A percentile compares a stretch with the other conserved stretches of the same genome.
These are phyloP conservation scores for Microtus ochrogaster DNA, from an alignment of 2,113 vertebrate species.

Conservation along the genomic window DNA sequence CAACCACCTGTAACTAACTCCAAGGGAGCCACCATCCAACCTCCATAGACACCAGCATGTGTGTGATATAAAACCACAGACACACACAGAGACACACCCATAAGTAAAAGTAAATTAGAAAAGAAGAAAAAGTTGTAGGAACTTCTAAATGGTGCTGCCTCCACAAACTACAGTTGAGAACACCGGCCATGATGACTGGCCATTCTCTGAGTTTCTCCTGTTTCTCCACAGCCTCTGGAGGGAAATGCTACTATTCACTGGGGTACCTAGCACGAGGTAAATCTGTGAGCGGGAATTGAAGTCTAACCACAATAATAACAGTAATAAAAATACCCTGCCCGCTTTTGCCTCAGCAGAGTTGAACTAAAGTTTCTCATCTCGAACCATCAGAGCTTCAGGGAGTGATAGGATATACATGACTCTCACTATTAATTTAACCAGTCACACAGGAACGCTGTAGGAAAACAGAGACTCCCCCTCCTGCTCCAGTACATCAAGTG, in stretches of 20 bases:
- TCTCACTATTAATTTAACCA: slow-evolving; percentile 36
- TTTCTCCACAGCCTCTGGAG: not conserved
- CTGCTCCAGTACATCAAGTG: not conserved
- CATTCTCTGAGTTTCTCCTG: not conserved
- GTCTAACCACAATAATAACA: not conserved
- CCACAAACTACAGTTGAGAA: not conserved
- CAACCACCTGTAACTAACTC: not conserved
- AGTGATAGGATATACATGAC: not conserved
- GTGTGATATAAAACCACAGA: not conserved
- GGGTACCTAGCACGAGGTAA: not conserved
- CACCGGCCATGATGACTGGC: not conserved
- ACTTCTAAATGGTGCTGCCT: not conserved
- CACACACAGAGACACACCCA: not conserved
- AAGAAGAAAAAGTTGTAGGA: not conserved
- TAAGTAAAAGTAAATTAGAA: not conserved
- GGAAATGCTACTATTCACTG: not conserved
- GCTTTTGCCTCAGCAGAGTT: not conserved
- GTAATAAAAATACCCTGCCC: not conserved
- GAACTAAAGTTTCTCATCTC: not conserved
- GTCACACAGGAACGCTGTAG: slow-evolving; percentile 32
- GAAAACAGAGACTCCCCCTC: not conserved
- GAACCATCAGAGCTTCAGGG: not conserved
- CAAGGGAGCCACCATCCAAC: not conserved
- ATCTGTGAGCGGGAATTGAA: not conserved
- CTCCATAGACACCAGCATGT: not conserved